Evolutionary conservation across 92 coral and sea anemone species (phyloP).

Genomic region (Zoanthus solanderi): DNA sequence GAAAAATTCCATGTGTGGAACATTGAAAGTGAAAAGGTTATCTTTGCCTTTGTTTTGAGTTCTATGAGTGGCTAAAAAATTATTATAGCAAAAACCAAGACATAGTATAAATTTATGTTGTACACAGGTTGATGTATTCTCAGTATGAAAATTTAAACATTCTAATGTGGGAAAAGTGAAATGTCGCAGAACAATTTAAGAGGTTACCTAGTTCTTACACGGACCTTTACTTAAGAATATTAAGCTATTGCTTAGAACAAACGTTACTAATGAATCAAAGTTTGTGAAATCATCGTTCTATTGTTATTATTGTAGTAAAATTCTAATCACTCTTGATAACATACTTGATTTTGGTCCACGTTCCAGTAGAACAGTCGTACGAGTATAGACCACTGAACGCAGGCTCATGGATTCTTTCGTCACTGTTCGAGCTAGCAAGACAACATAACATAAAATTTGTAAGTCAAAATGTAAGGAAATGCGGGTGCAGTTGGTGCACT

Average conservation of each 20-base stretch:
- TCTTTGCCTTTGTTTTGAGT: too few relatives aligned
- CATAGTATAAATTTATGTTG: too few relatives aligned
- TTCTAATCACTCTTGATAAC: background rate
- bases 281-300: background rate
- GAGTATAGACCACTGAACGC: conserved; percentile 91
- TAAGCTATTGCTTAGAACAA: background rate
- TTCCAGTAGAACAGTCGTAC: conserved; percentile 91
- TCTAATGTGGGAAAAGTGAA: too few relatives aligned
- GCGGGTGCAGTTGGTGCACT: background rate
- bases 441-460: background rate
- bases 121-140: too few relatives aligned
- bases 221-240: too few relatives aligned
- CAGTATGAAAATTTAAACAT: too few relatives aligned
- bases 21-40: too few relatives aligned
- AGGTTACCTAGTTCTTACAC: too few relatives aligned
- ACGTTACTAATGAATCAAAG: background rate
- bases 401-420: conserved; percentile 85
- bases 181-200: too few relatives aligned
- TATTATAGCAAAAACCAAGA: too few relatives aligned
- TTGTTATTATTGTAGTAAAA: background rate
- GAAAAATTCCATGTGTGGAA: too few relatives aligned
- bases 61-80: too few relatives aligned
- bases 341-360: conserved; percentile 92
- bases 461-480: background rate
- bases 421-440: conserved; percentile 69